phyloP scores from a whole-genome alignment of 1,140 invertebrate species.

The Aphis craccivora region DNA sequence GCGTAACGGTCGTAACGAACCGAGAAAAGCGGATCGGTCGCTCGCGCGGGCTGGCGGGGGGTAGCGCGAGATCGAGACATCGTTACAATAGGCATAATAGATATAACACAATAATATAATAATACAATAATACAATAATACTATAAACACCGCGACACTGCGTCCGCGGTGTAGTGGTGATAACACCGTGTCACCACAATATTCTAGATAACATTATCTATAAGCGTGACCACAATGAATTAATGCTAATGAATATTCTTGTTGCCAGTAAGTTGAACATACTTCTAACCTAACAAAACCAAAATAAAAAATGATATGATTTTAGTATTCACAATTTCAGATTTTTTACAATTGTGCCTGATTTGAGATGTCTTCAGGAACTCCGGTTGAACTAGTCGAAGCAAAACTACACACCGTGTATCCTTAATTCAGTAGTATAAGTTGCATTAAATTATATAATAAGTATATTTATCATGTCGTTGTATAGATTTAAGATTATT shows the following conservation, averaged over 20 bases:
- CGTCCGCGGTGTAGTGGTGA: too few species aligned
- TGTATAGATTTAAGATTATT: slow-evolving; percentile 5
- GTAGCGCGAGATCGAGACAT: too few species aligned
- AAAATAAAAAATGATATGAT: neutral
- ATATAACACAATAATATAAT: too few species aligned
- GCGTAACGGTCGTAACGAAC: too few species aligned
- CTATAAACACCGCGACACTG: too few species aligned
- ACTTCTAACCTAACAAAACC: neutral
- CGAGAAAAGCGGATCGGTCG: too few species aligned
- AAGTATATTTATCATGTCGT: slow-evolving; percentile 16
- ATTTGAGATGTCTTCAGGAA: slow-evolving; percentile 17
- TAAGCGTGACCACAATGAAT: too few species aligned
- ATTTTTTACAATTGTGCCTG: neutral
- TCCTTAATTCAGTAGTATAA: slow-evolving; percentile 42
- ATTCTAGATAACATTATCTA: too few species aligned
- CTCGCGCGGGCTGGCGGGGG: too few species aligned
- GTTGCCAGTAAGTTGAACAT: neutral
- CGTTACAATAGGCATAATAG: too few species aligned
- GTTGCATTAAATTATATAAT: neutral
- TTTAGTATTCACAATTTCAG: neutral
- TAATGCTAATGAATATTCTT: neutral
- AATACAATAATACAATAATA: too few species aligned
- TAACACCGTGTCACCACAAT: too few species aligned
- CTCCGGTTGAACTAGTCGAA: neutral
- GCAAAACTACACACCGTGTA: slow-evolving; percentile 31